Evolutionary conservation across 2,113 vertebrate species (phyloP).

Genomic region (Dryoscopus gambensis): DNA sequence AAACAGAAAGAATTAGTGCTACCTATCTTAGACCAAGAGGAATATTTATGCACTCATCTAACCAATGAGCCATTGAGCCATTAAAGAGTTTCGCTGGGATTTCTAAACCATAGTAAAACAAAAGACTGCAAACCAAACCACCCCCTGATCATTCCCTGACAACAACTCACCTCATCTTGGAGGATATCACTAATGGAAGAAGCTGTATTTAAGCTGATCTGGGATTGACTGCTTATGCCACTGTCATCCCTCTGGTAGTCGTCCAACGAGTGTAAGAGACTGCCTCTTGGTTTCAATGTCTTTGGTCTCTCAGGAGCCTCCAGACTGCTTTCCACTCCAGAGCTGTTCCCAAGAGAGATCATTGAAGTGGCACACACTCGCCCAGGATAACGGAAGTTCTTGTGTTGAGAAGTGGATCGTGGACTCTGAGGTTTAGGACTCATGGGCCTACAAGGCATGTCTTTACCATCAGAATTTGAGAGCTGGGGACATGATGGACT

Average conservation of each 20-base stretch:
- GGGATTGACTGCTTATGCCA: slow-evolving; percentile 65
- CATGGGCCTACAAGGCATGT: slow-evolving; percentile 77
- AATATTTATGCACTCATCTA: background rate
- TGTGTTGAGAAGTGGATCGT: slow-evolving; percentile 55
- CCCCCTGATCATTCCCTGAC: background rate
- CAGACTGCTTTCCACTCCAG: slow-evolving; percentile 49
- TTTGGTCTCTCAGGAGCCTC: slow-evolving; percentile 73
- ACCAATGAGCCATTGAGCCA: background rate
- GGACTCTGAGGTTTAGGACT: slow-evolving; percentile 84
- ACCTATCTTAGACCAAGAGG: background rate
- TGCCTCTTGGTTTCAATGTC: slow-evolving; percentile 72
- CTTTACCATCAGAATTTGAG: slow-evolving; percentile 42
- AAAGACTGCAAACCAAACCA: background rate
- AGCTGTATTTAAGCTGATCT: slow-evolving; percentile 65
- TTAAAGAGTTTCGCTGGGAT: background rate
- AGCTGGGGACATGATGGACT: slow-evolving; percentile 55
- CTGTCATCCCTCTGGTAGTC: slow-evolving; percentile 69
- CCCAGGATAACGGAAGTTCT: slow-evolving; percentile 60
- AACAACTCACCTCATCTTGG: slow-evolving; percentile 77
- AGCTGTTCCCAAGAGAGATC: slow-evolving; percentile 72
- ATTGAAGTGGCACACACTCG: slow-evolving; percentile 69
- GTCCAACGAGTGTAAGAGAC: slow-evolving; percentile 70
- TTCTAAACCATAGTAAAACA: background rate
- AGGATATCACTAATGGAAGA: slow-evolving; percentile 69
- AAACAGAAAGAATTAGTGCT: background rate